Base-by-base conservation (phyloP, 2,797 vertebrate genomes). In the Cuniculus paca region DNA sequence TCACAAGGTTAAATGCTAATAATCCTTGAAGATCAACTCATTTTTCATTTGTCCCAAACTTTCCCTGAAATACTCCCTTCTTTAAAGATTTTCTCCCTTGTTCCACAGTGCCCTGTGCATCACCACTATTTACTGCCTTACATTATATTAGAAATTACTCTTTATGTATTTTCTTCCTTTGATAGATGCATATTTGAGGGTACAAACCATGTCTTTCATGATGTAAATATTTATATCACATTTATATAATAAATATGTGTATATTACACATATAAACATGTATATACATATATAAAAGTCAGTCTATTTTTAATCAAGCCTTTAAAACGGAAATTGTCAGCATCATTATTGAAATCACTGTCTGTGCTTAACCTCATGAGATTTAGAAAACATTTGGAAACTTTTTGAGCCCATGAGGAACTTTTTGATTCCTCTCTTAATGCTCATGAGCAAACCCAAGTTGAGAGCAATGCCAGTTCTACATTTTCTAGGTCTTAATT, bases 361-460 rank as follows among this genome's bases (percentile, higher is more conserved):
- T 14, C 36, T 48, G 17, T 45, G 31, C n/a, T 88, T 92, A 95
- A 88, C 39, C 52, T 95, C 88, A 60, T 54, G 24, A 95, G 45
- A 85, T 75, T 95, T 74, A 85, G 83, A 75, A 93, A 94, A 92
- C 42, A 86, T 95, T 94, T 92, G 82, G 52, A 92, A 94, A 91
- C 81, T 68, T 83, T 96, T 63, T 90, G 87, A 92, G 58, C 26
- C 31, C 39, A 24, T 60, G 34, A 91, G 91, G 17, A 54, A 54
- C 52, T 54, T 54, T 54, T 54, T 54, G 52, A 54, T 54, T 54
- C 17, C 17, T 19, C 16, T 54, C 52, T 82, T 94, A 92, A 94
- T 31, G 81, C 54, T 31, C 90, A 7, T 85, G 74, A 94, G 48
- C 45, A 85, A 94, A 82, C 11, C 54, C 77, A 95, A 65, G 42